Evolutionary conservation across 2,797 vertebrate species (phyloP).

Genomic region (Helarctos malayanus): DNA sequence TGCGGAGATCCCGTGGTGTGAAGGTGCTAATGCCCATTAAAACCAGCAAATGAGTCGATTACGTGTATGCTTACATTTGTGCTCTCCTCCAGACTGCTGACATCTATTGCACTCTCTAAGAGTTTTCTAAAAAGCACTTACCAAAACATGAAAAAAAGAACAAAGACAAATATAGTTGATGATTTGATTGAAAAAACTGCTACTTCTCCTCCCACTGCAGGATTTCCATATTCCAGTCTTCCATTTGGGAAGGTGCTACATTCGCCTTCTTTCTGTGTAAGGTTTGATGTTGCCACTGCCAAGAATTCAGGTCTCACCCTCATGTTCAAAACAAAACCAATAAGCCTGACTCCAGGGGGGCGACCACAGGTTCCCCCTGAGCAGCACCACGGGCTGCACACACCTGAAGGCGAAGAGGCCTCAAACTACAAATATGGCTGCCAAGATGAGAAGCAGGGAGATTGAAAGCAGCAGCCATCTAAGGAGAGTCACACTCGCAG

Average conservation of each 20-base stretch:
- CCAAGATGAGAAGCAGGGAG: neutral
- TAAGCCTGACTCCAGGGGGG: accelerated
- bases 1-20: accelerated
- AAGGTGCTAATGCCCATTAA: accelerated
- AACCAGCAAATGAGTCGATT: accelerated
- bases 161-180: neutral
- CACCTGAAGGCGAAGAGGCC: neutral
- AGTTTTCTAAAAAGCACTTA: neutral
- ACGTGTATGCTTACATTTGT: accelerated
- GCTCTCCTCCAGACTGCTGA: neutral
- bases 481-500: neutral
- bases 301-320: neutral
- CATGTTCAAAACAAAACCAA: neutral
- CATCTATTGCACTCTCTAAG: accelerated
- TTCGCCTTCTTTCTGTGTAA: neutral
- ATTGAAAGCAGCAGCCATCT: accelerated
- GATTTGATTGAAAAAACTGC: neutral
- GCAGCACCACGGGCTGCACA: accelerated
- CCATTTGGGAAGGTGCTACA: neutral
- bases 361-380: accelerated
- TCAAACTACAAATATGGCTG: accelerated
- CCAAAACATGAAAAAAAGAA: neutral
- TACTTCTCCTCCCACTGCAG: neutral
- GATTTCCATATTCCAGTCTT: accelerated
- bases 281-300: neutral